Conservation (phyloP, 2,888 invertebrate species). For the Dasysyrphus albostriatus region DNA sequence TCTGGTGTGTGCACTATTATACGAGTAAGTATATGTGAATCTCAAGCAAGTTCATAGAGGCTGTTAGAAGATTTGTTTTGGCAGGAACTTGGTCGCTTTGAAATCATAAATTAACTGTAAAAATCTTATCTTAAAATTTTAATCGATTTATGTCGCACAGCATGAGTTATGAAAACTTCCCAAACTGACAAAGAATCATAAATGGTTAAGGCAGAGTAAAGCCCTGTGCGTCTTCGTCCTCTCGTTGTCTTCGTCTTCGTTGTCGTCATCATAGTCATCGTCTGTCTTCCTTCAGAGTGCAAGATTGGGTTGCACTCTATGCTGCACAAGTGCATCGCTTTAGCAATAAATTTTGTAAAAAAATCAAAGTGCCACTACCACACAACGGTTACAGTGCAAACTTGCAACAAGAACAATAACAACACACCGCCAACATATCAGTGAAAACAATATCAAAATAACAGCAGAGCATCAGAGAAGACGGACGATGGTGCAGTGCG, state of each 20-base stretch:
- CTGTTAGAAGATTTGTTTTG: slow-evolving; percentile 55
- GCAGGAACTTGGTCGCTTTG: slow-evolving; percentile 49
- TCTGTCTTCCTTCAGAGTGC: neutral
- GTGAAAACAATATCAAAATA: slow-evolving; percentile 51
- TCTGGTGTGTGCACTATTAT: neutral
- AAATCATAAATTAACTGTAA: slow-evolving; percentile 77
- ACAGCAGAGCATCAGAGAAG: neutral
- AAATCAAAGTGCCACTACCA: slow-evolving; percentile 72
- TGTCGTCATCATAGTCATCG: neutral
- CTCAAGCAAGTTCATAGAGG: slow-evolving; percentile 20
- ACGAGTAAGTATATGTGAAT: too few relatives aligned
- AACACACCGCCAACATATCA: slow-evolving; percentile 24
- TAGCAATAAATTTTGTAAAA: slow-evolving; percentile 70
- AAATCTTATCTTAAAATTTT: slow-evolving; percentile 77
- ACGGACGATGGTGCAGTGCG: neutral
- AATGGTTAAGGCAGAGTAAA: neutral
- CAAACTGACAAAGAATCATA: slow-evolving; percentile 57
- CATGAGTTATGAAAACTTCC: slow-evolving; percentile 76
- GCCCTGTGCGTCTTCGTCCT: neutral
- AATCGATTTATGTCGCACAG: slow-evolving; percentile 78
- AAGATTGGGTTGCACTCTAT: slow-evolving; percentile 38
- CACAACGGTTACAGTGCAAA: slow-evolving; percentile 56
- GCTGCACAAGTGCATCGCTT: slow-evolving; percentile 67
- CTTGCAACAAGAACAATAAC: slow-evolving; percentile 57
- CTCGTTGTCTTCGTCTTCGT: neutral